Evolutionary conservation across 2,888 invertebrate genomes (phyloP).

Genomic region (Microlaimidae sp.): DNA sequence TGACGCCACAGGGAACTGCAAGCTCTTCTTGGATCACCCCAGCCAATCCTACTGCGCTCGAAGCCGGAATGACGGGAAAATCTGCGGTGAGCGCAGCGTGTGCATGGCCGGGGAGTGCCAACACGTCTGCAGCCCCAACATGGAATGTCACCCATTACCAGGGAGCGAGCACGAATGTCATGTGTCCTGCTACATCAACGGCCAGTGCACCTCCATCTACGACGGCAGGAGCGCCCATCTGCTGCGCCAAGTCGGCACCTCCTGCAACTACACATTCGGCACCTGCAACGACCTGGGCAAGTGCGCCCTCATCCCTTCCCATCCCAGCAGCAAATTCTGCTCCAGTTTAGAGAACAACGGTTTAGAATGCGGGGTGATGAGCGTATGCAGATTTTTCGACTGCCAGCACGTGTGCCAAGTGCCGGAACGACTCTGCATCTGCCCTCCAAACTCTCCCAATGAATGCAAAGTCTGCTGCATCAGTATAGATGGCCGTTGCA

Average conservation of each 20-base stretch:
- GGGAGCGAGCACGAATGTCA: background rate
- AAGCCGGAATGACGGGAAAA: background rate
- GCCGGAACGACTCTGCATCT: background rate
- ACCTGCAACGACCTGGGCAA: background rate
- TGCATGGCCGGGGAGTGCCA: background rate
- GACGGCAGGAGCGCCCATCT: background rate
- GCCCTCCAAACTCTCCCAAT: background rate
- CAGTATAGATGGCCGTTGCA: background rate
- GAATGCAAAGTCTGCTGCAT: slow-evolving; percentile 1
- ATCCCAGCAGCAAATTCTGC: background rate
- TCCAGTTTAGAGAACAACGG: background rate
- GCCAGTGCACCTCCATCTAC: background rate
- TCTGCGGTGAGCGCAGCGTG: background rate
- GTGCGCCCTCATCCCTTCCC: background rate
- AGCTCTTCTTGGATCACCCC: background rate
- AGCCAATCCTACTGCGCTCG: background rate
- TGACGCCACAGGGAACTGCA: background rate
- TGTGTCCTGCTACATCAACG: background rate
- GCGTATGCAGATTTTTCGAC: background rate
- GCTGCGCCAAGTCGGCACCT: background rate
- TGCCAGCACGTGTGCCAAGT: background rate
- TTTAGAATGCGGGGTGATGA: background rate
- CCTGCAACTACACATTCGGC: slow-evolving; percentile 5
- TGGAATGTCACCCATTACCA: too few species aligned
- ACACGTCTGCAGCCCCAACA: background rate